Evolutionary conservation across 2,797 vertebrate species (phyloP).

Genomic region (Coregonus suidteri): DNA sequence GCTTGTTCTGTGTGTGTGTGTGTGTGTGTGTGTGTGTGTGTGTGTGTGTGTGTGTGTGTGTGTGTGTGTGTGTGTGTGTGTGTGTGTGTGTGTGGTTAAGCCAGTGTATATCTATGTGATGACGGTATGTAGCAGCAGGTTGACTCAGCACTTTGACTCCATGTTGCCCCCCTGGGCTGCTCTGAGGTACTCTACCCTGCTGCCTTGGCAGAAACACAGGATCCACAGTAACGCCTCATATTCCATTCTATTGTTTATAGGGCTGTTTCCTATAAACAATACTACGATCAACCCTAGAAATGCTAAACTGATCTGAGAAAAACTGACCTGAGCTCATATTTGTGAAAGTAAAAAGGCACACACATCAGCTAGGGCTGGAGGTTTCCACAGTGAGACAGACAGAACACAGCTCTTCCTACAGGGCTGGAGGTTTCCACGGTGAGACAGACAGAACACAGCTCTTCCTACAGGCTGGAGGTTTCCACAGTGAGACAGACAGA

Average conservation of each 20-base stretch:
- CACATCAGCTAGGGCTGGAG: no score
- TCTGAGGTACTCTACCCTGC: constrained; percentile 39
- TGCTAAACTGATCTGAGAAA: not conserved
- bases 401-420: no score
- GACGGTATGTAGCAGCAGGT: not conserved
- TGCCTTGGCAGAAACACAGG: constrained; percentile 56
- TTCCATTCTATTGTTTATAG: constrained; percentile 28
- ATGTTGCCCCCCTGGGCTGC: constrained; percentile 42
- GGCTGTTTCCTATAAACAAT: constrained; percentile 31
- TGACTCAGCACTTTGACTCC: not conserved
- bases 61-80: not conserved
- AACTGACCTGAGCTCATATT: no score
- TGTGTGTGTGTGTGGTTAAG: not conserved
- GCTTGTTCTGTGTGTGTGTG: not conserved
- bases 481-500: no score
- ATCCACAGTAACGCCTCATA: constrained; percentile 33
- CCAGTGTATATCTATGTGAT: not conserved
- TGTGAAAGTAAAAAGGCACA: no score
- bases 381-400: no score
- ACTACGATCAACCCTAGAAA: not conserved
- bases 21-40: not conserved
- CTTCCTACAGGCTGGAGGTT: no score
- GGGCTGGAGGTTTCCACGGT: no score
- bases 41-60: no score
- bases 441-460: no score